These are phyloP conservation scores for Epinotia ramella DNA, from an alignment of 2,888 invertebrate species.

Conservation along the genomic window DNA sequence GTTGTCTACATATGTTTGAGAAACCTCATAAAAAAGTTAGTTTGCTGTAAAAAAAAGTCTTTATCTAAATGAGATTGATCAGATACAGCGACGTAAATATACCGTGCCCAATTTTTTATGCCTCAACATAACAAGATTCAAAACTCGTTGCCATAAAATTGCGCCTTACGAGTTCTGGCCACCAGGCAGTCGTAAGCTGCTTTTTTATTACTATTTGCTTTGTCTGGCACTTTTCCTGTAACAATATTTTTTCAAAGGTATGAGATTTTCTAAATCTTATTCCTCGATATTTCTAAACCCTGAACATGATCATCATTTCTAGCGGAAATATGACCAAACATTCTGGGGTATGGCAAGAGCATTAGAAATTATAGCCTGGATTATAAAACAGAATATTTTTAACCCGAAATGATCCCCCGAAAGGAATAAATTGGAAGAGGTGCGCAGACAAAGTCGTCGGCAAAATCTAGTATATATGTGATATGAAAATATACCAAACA, in stretches of 20 bases:
- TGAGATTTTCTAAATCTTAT: not conserved
- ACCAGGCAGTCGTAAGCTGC: conserved; percentile 6
- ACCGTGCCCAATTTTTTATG: not conserved
- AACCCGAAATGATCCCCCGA: no score
- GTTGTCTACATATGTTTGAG: not conserved
- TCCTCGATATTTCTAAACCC: not conserved
- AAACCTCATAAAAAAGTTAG: not conserved
- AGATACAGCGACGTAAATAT: not conserved
- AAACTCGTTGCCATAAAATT: conserved; percentile 20
- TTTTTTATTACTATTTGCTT: conserved; percentile 17
- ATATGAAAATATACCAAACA: no score
- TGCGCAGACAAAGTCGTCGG: no score
- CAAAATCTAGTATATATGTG: no score
- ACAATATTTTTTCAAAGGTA: not conserved
- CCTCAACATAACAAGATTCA: conserved; percentile 3
- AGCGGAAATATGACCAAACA: no score
- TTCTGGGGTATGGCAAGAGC: no score
- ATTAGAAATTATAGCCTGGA: no score
- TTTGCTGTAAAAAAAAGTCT: not conserved
- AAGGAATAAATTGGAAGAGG: no score
- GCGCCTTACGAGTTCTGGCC: not conserved
- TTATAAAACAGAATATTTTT: no score
- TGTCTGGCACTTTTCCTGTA: not conserved
- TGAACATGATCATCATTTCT: no score
- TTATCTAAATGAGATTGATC: not conserved